phyloP scores from a whole-genome alignment of 2,113 vertebrate genomes.

The Zeus faber region DNA sequence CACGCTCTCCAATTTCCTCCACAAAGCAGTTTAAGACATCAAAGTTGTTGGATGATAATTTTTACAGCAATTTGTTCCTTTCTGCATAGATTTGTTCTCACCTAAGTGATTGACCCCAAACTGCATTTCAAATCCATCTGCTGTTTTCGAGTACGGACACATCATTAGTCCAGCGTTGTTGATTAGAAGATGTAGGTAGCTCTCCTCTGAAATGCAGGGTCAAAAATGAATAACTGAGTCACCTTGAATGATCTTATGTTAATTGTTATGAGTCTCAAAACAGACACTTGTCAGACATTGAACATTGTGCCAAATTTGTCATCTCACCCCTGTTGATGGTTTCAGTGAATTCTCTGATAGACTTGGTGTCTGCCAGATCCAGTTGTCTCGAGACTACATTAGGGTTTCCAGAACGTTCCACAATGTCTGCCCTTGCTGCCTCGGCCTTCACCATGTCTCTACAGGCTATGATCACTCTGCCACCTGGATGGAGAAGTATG shows the following conservation, averaged over 20 bases:
- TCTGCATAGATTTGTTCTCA: conserved; percentile 20
- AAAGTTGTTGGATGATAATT: no score
- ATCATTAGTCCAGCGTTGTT: conserved; percentile 64
- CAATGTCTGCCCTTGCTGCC: conserved; percentile 37
- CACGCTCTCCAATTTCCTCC: no score
- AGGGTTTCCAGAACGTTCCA: conserved; percentile 46
- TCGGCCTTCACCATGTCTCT: conserved; percentile 53
- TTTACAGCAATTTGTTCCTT: no score
- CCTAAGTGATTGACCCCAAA: conserved; percentile 64
- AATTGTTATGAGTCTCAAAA: no score
- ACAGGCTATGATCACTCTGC: conserved; percentile 55
- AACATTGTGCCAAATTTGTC: not conserved
- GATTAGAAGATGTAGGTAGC: conserved; percentile 48
- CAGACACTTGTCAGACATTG: not conserved
- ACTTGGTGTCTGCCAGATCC: conserved; percentile 51
- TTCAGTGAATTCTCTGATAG: conserved; percentile 53
- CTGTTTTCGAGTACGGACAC: conserved; percentile 59
- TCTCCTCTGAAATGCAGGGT: conserved; percentile 47
- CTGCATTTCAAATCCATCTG: conserved; percentile 61
- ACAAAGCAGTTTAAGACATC: no score
- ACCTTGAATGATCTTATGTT: not conserved
- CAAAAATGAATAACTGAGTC: not conserved
- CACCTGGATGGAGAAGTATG: conserved; percentile 33
- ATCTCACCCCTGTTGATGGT: conserved; percentile 45
- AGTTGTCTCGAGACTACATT: conserved; percentile 45